phyloP scores from a whole-genome alignment of 2,113 vertebrate species.

The Myotis brandtii region DNA sequence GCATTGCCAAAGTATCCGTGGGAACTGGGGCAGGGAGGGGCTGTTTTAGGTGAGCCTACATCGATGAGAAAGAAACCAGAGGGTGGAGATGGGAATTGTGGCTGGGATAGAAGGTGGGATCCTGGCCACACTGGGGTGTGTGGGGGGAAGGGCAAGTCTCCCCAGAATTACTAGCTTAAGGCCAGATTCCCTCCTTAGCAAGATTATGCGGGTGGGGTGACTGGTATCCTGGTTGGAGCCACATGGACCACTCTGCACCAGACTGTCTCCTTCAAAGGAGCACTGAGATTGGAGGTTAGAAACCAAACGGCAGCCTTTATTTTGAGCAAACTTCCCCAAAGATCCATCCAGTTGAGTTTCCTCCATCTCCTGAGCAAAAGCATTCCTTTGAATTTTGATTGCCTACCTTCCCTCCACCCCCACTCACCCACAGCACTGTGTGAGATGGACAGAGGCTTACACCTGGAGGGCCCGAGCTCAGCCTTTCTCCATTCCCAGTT shows the following conservation, averaged over 20 bases:
- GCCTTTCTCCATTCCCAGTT: not conserved
- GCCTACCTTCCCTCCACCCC: not conserved
- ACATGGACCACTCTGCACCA: not conserved
- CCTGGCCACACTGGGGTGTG: not conserved
- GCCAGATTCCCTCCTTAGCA: not conserved
- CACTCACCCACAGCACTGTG: too few relatives aligned
- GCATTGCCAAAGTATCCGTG: conserved; percentile 49
- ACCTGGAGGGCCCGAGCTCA: not conserved
- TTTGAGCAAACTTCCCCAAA: not conserved
- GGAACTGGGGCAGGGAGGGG: conserved; percentile 55
- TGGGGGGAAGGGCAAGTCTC: not conserved
- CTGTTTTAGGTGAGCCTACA: conserved; percentile 37
- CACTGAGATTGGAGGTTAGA: not conserved
- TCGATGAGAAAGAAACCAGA: not conserved
- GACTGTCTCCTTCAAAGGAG: not conserved
- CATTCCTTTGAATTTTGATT: conserved; percentile 22
- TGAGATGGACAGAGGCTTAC: not conserved
- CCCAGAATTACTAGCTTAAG: not conserved
- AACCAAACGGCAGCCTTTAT: not conserved
- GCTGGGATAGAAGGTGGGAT: not conserved
- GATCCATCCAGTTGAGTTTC: not conserved
- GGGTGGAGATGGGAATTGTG: not conserved
- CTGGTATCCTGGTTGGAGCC: not conserved
- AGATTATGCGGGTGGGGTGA: not conserved
- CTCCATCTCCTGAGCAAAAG: not conserved